Evolutionary conservation across 2,888 invertebrate genomes (phyloP).

Genomic region (Drosophila bunnanda): DNA sequence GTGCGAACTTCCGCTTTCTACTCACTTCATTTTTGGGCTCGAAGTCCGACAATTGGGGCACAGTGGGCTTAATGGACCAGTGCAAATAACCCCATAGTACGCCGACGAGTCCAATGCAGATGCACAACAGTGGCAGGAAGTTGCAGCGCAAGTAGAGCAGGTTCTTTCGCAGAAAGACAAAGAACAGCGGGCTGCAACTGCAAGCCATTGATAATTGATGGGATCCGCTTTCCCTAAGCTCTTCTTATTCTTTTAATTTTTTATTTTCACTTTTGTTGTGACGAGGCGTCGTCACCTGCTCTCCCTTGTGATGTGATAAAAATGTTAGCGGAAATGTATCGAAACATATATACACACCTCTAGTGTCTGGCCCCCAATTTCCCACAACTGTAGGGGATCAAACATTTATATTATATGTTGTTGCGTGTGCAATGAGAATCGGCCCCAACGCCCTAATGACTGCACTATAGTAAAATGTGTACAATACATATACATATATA

Average conservation of each 20-base stretch:
- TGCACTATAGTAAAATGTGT: background rate
- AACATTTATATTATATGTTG: background rate
- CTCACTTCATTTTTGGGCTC: constrained; percentile 61
- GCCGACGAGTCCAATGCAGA: constrained; percentile 49
- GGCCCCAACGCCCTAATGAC: constrained; percentile 8
- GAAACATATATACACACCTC: background rate
- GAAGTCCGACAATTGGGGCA: constrained; percentile 21
- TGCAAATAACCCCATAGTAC: constrained; percentile 64
- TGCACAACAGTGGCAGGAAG: constrained; percentile 54
- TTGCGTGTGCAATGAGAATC: background rate
- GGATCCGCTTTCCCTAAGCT: background rate
- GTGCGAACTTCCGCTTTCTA: constrained; percentile 6
- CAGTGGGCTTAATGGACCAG: constrained; percentile 42
- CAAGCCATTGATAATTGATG: constrained; percentile 44
- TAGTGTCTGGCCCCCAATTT: background rate
- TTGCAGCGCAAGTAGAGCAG: constrained; percentile 68
- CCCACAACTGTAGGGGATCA: background rate
- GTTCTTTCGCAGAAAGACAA: constrained; percentile 79
- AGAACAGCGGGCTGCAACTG: constrained; percentile 52
- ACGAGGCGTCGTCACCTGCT: constrained; percentile 10
- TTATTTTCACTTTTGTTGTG: constrained; percentile 5
- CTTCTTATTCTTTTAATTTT: background rate
- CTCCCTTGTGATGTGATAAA: constrained; percentile 9
- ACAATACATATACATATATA: background rate
- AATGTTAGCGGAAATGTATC: constrained; percentile 7